These are phyloP conservation scores for Watsonalla cultraria DNA, from an alignment of 2,888 invertebrate genomes.

Conservation along the genomic window DNA sequence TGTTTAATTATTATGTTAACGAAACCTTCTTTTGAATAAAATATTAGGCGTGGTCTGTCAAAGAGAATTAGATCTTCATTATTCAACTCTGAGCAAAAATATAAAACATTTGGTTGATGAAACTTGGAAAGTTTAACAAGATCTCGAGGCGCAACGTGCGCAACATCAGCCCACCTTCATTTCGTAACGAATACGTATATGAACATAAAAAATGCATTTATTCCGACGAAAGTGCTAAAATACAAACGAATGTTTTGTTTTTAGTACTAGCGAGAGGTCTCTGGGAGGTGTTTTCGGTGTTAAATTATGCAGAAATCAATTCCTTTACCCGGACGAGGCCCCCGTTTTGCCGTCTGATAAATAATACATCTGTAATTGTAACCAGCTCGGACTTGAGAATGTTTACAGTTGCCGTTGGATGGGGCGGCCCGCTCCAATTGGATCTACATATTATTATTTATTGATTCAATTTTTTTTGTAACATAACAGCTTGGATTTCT, in stretches of 20 bases:
- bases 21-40: conserved; percentile 75
- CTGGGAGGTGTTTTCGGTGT: conserved; percentile 67
- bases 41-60: conserved; percentile 68
- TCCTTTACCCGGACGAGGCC: conserved; percentile 62
- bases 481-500: too few relatives aligned
- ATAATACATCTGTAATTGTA: conserved; percentile 75
- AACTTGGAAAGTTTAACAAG: conserved; percentile 20
- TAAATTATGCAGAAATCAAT: conserved; percentile 79
- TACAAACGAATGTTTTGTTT: conserved; percentile 73
- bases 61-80: conserved; percentile 64
- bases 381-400: conserved; percentile 38
- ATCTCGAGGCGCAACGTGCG: conserved; percentile 10
- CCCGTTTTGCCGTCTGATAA: conserved; percentile 57
- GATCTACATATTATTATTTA: neutral
- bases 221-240: conserved; percentile 65
- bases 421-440: conserved; percentile 3
- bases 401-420: conserved; percentile 22
- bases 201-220: conserved; percentile 61
- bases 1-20: conserved; percentile 78
- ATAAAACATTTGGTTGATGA: conserved; percentile 38
- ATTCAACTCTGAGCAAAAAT: conserved; percentile 37
- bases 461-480: neutral
- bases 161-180: conserved; percentile 29
- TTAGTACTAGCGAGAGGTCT: conserved; percentile 63
- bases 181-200: conserved; percentile 31